Evolutionary conservation across 2,113 vertebrate genomes (phyloP).

Genomic region (Takifugu bimaculatus): DNA sequence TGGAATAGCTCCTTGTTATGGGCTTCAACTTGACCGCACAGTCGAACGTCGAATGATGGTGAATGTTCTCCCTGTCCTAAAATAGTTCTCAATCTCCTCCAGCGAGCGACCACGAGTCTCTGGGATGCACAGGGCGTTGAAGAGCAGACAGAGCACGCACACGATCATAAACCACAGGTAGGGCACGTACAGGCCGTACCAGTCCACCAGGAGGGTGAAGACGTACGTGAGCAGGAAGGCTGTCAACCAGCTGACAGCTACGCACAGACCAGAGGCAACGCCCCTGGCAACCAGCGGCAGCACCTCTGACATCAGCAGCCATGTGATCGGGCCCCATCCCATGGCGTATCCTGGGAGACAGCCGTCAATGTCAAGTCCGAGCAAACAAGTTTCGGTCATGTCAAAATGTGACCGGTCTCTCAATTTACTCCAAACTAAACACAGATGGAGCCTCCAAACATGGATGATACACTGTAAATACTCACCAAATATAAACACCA

Average conservation of each 20-base stretch:
- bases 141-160: conserved; percentile 80
- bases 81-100: conserved; percentile 93
- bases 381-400: neutral
- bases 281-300: conserved; percentile 86
- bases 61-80: conserved; percentile 76
- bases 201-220: conserved; percentile 82
- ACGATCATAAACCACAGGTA: conserved; percentile 85
- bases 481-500: conserved; percentile 92
- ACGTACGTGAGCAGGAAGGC: conserved; percentile 84
- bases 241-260: conserved; percentile 88
- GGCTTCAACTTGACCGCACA: conserved; percentile 3
- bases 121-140: conserved; percentile 84
- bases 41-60: conserved; percentile 46
- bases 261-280: conserved; percentile 86
- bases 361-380: conserved; percentile 7
- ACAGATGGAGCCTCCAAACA: too few species aligned
- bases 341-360: conserved; percentile 85
- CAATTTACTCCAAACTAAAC: too few species aligned
- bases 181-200: conserved; percentile 80
- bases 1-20: neutral
- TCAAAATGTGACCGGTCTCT: too few species aligned
- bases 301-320: conserved; percentile 96
- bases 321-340: conserved; percentile 97
- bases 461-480: neutral
- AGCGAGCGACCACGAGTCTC: conserved; percentile 88